A percentile compares a stretch with the other conserved stretches of the same genome.
Conservation (phyloP, 2,888 invertebrate species). For the Tanytarsus gracilentus region DNA sequence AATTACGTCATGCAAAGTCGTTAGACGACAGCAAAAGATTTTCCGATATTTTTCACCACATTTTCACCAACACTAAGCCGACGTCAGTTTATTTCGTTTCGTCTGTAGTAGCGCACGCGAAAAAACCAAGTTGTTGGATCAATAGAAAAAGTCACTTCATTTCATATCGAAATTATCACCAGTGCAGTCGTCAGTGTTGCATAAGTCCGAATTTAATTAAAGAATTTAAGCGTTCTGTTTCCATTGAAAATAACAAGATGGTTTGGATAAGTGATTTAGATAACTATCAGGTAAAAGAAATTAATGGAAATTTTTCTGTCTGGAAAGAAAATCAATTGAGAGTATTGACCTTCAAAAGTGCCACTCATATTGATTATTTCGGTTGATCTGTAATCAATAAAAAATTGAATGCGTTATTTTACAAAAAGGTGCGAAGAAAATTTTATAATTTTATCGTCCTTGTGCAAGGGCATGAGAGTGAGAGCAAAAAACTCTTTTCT, state of each 20-base stretch:
- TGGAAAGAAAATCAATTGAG: neutral
- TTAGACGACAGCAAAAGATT: neutral
- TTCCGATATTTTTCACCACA: constrained; percentile 14
- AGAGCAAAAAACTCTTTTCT: no score
- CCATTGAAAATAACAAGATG: constrained; percentile 10
- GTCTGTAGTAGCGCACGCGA: constrained; percentile 6
- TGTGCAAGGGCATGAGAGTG: constrained; percentile 20
- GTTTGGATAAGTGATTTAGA: constrained; percentile 19
- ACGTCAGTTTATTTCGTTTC: constrained; percentile 11
- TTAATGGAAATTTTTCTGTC: neutral
- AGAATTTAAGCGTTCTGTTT: neutral
- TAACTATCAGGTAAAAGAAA: constrained; percentile 4
- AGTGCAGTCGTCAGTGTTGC: neutral
- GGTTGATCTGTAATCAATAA: no score
- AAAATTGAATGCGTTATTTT: no score
- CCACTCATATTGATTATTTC: no score
- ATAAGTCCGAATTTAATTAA: neutral
- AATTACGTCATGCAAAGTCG: constrained; percentile 2
- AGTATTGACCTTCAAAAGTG: neutral
- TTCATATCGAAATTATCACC: neutral
- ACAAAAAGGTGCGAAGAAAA: no score
- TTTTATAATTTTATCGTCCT: no score
- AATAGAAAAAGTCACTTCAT: constrained; percentile 5
- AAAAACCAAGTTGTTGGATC: constrained; percentile 21
- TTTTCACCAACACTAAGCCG: neutral